Evolutionary conservation across 2,113 vertebrate species (phyloP), one percentile per base, ranked within the genome.

Genomic region (Dermatemys mawii): DNA sequence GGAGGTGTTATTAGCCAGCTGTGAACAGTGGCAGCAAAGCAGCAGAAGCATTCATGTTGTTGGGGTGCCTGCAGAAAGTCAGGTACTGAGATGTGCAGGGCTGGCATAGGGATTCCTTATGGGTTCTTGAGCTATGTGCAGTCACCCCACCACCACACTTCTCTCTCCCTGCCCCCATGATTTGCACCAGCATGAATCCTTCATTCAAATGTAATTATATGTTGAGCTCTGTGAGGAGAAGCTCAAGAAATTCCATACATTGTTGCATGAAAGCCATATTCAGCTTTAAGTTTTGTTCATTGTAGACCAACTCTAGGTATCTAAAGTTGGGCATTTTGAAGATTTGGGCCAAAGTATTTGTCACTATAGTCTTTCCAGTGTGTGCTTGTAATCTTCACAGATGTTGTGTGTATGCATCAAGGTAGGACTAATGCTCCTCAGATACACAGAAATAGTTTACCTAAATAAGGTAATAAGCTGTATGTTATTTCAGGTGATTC

Each of bases 401-500:
- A n/a, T n/a, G 81, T 55, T 48, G 78, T 51, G 57, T 27, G 1
- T 51, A 55, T 41, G 9, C 10, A 49, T 14, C 17, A 49, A 29
- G 27, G 29, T 29, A 78, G 67, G 88, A 84, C 27, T 51, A 80
- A 55, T 17, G 27, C 44, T 57, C 81, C 35, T 44, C 11, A 75
- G 70, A 75, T 75, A 44, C 38, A 24, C 76, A 82, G 27, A 84
- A 92, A 49, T 81, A 17, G 13, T 38, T 60, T 35, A 60, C 22
- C 8, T 29, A 35, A 51, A 83, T 84, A 51, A 85, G 75, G 22
- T 11, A 80, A 89, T 41, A 50, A 84, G 79, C 2, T 41, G 44
- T 38, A 38, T 78, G 38, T 51, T 87, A 53, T 91, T 90, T 82
- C 60, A 97, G 97, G 95, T 95, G 27, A 94, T 97, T 85, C 90